Conservation (phyloP, 2,797 vertebrate species). For the Characodon lateralis region DNA sequence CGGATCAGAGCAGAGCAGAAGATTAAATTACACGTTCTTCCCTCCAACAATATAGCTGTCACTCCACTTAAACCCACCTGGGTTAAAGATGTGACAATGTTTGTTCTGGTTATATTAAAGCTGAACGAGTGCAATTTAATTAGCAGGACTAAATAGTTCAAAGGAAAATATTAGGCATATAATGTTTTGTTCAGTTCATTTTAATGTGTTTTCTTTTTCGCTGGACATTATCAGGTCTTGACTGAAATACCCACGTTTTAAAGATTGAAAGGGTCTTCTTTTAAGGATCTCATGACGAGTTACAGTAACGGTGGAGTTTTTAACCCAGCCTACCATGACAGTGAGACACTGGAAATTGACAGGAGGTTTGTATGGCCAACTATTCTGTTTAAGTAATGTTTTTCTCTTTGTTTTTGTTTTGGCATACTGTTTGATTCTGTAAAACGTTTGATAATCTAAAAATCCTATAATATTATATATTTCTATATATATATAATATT, state of each 20-base stretch:
- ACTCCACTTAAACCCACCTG: slow-evolving; percentile 27
- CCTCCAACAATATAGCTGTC: slow-evolving; percentile 40
- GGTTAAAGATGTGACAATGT: slow-evolving; percentile 11
- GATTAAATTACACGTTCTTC: slow-evolving; percentile 55
- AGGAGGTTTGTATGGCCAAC: slow-evolving; percentile 75
- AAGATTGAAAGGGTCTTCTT: slow-evolving; percentile 16
- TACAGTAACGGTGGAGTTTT: slow-evolving; percentile 62
- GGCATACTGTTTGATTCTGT: background rate
- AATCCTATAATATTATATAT: background rate
- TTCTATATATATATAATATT: background rate
- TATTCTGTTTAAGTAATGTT: background rate
- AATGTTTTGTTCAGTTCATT: background rate
- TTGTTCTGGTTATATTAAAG: slow-evolving; percentile 20
- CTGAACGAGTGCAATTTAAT: background rate
- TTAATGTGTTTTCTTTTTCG: background rate
- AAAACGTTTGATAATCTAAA: background rate
- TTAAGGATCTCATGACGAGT: slow-evolving; percentile 67
- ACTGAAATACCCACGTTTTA: slow-evolving; percentile 15
- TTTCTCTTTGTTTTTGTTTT: background rate
- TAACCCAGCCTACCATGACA: slow-evolving; percentile 82
- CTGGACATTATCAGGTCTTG: background rate
- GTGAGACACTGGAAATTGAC: slow-evolving; percentile 82
- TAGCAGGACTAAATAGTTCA: background rate
- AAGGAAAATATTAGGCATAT: background rate
- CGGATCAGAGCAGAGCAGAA: slow-evolving; percentile 27